Evolutionary conservation across 2,797 vertebrate genomes (phyloP).

Genomic region (Acipenser oxyrinchus): DNA sequence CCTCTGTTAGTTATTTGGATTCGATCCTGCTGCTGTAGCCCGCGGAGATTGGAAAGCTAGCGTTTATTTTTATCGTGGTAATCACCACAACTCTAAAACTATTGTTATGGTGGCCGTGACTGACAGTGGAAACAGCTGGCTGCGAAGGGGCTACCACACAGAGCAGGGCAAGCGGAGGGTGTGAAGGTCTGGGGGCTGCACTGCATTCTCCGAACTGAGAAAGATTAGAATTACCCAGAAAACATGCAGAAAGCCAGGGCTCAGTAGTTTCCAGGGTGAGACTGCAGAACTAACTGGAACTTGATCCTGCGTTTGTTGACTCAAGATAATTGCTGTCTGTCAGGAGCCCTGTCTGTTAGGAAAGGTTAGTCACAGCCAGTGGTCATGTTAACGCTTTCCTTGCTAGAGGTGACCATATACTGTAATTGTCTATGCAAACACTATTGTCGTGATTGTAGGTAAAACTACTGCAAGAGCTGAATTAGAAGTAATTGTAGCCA

Average conservation of each 20-base stretch:
- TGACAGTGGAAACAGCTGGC: not conserved
- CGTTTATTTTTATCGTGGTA: not conserved
- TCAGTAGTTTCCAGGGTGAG: not conserved
- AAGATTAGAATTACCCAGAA: constrained; percentile 1
- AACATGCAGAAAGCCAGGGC: not conserved
- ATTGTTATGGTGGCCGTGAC: not conserved
- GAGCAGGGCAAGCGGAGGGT: not conserved
- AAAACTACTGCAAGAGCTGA: not conserved
- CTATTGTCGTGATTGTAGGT: too few species aligned
- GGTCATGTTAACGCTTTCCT: not conserved
- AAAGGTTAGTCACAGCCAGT: not conserved
- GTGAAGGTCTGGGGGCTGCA: not conserved
- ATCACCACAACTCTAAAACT: not conserved
- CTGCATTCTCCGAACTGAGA: not conserved
- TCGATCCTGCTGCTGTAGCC: too few species aligned
- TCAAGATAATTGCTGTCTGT: constrained; percentile 2
- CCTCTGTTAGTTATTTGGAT: not conserved
- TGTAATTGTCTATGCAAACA: not conserved
- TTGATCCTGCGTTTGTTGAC: not conserved
- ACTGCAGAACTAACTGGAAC: not conserved
- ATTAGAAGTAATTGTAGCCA: not conserved
- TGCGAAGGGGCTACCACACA: not conserved
- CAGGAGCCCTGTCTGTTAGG: not conserved
- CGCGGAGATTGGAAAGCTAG: too few species aligned
- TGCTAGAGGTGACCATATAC: not conserved